Evolutionary conservation across 2,888 invertebrate genomes (phyloP).

Genomic region (Archaeoteleia sp.): DNA sequence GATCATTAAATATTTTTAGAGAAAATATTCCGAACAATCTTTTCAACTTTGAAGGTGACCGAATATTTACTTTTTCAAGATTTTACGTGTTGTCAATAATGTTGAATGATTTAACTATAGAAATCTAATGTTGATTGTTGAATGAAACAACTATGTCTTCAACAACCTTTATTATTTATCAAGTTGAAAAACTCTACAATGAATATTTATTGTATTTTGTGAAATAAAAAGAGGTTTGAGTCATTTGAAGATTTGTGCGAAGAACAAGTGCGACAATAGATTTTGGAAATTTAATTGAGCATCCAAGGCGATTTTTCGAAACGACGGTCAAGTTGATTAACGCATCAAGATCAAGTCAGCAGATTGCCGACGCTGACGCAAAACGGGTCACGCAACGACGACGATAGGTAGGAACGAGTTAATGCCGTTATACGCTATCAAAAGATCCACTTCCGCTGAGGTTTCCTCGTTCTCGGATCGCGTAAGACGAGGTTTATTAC

Average conservation of each 20-base stretch:
- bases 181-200: too few relatives aligned
- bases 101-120: too few relatives aligned
- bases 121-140: too few relatives aligned
- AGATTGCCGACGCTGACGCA: background rate
- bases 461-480: conserved; percentile 1
- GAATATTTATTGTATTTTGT: background rate
- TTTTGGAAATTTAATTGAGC: background rate
- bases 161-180: background rate
- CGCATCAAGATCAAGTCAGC: conserved; percentile 6
- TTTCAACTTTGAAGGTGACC: too few relatives aligned
- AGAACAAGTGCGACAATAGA: background rate
- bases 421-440: conserved; percentile 4
- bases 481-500: conserved; percentile 1
- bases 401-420: conserved; percentile 2
- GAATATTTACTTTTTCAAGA: too few relatives aligned
- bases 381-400: conserved; percentile 11
- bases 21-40: too few relatives aligned
- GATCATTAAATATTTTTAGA: too few relatives aligned
- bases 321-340: conserved; percentile 2
- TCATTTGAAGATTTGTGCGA: background rate
- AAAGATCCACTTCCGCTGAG: conserved; percentile 4
- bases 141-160: too few relatives aligned
- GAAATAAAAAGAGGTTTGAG: background rate
- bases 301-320: background rate
- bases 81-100: too few relatives aligned